Percentiles rank a stretch among this genome's conserved stretches.
phyloP scores from a whole-genome alignment of 1,140 invertebrate species.

The Diplogasteroides magnus region DNA sequence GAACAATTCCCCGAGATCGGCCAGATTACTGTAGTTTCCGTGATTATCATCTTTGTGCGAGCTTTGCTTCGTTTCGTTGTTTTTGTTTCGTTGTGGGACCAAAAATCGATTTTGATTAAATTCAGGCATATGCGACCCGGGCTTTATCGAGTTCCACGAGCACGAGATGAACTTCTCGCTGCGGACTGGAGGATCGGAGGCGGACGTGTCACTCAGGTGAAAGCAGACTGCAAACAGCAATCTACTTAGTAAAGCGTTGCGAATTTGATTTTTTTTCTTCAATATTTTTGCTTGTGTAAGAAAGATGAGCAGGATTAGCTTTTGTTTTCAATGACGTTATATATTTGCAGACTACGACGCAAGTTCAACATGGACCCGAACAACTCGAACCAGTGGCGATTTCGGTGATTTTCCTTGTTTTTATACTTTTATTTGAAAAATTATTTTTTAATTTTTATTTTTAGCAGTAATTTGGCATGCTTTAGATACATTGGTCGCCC shows the following conservation, averaged over 20 bases:
- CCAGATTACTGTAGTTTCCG: too few relatives aligned
- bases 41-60: too few relatives aligned
- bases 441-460: conserved; percentile 20
- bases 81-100: too few relatives aligned
- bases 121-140: conserved; percentile 34
- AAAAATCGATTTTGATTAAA: too few relatives aligned
- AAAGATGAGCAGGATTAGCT: too few relatives aligned
- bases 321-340: conserved; percentile 1
- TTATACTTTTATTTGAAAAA: conserved; percentile 22
- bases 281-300: too few relatives aligned
- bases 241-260: too few relatives aligned
- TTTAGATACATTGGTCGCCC: conserved; percentile 14
- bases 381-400: neutral
- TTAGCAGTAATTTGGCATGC: neutral
- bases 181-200: conserved; percentile 1
- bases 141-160: conserved; percentile 22
- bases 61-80: too few relatives aligned
- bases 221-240: too few relatives aligned
- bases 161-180: conserved; percentile 34
- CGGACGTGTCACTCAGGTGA: conserved; percentile 23
- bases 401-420: neutral
- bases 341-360: conserved; percentile 20
- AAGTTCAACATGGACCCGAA: conserved; percentile 13
- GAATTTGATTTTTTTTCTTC: too few relatives aligned
- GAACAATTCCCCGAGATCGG: too few relatives aligned